Percentiles rank a stretch among this genome's conserved stretches.
Conservation (phyloP, 2,888 invertebrate species). For the Zaprionus obscuricornis region DNA sequence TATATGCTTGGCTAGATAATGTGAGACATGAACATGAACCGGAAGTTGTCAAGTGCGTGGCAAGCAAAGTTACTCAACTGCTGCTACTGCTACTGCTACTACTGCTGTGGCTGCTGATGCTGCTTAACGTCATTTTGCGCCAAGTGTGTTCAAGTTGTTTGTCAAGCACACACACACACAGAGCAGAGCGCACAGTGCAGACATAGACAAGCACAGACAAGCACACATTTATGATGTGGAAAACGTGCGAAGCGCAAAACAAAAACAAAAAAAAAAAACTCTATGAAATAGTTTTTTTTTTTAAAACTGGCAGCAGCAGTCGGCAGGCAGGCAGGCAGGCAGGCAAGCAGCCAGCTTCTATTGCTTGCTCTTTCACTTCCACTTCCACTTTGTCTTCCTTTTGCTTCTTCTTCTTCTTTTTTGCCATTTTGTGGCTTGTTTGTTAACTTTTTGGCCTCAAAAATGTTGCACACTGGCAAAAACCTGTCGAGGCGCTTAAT, state of each 20-base stretch:
- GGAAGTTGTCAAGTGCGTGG: slow-evolving; percentile 58
- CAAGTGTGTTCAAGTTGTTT: slow-evolving; percentile 57
- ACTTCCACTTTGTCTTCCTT: neutral
- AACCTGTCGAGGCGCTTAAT: no score
- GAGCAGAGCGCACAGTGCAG: neutral
- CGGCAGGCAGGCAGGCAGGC: no score
- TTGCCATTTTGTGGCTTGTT: no score
- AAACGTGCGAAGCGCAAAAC: no score
- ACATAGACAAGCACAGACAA: neutral
- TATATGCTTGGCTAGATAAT: neutral
- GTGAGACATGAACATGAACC: slow-evolving; percentile 21
- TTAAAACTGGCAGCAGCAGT: no score
- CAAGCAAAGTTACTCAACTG: slow-evolving; percentile 31
- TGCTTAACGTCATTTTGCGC: slow-evolving; percentile 37
- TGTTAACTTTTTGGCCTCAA: no score
- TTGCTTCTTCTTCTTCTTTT: neutral
- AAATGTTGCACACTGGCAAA: no score
- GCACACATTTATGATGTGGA: slow-evolving; percentile 13
- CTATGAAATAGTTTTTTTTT: slow-evolving; percentile 36
- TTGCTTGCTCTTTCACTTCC: no score
- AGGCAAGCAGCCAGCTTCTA: no score
- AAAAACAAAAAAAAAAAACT: no score
- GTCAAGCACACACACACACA: slow-evolving; percentile 32
- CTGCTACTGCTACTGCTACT: neutral
- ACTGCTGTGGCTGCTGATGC: slow-evolving; percentile 1